Conservation (phyloP, 2,888 invertebrate species). For the Orchesella flavescens region DNA sequence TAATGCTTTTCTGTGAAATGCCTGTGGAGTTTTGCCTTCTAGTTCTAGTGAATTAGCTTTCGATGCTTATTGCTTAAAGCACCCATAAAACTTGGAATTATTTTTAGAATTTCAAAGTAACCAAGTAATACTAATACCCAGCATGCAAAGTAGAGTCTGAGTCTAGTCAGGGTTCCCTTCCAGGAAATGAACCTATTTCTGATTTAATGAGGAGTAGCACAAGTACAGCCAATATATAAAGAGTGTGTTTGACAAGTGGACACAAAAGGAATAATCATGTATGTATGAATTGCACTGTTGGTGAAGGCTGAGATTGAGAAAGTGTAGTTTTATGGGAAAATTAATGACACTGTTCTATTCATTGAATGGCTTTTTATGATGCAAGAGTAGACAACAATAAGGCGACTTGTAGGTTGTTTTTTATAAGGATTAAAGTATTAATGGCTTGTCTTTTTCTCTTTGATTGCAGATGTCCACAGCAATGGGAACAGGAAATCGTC, state of each 20-base stretch:
- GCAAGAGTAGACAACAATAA: too few species aligned
- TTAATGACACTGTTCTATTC: slow-evolving; percentile 3
- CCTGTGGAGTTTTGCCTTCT: slow-evolving; percentile 12
- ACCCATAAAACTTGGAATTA: background rate
- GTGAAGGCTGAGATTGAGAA: too few species aligned
- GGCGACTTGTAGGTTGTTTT: too few species aligned
- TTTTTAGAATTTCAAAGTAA: slow-evolving; percentile 19
- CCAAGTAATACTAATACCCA: background rate
- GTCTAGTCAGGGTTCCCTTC: slow-evolving; percentile 18
- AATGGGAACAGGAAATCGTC: slow-evolving; percentile 62
- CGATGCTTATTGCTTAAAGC: background rate
- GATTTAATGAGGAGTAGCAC: background rate
- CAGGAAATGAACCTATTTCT: slow-evolving; percentile 31
- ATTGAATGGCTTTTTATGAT: background rate
- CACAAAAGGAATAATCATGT: slow-evolving; percentile 41
- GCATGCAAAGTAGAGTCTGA: background rate
- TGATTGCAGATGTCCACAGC: slow-evolving; percentile 59
- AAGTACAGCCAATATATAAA: slow-evolving; percentile 29
- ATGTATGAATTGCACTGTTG: too few species aligned
- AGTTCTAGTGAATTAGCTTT: background rate
- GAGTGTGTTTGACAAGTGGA: slow-evolving; percentile 51
- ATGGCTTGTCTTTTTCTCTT: slow-evolving; percentile 20
- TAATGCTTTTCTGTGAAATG: slow-evolving; percentile 13
- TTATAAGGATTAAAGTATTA: background rate
- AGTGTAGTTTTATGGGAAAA: too few species aligned